Conservation (phyloP, 2,888 invertebrate genomes). For the Laspeyria flexula region DNA sequence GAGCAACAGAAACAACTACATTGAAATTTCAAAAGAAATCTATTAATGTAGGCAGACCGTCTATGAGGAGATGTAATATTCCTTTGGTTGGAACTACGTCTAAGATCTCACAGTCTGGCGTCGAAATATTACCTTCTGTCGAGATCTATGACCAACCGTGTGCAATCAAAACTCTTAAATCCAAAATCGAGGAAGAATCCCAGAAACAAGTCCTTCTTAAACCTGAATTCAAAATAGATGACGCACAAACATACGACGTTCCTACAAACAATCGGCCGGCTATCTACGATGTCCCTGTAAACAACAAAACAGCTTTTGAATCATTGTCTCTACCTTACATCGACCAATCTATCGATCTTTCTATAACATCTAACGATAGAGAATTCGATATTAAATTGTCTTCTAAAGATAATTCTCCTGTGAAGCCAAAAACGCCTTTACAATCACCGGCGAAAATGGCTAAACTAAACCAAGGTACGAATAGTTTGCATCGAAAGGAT, state of each 20-base stretch:
- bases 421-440: slow-evolving; percentile 61
- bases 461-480: slow-evolving; percentile 64
- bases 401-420: slow-evolving; percentile 73
- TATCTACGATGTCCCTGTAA: slow-evolving; percentile 78
- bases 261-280: slow-evolving; percentile 78
- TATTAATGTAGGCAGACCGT: slow-evolving; percentile 62
- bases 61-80: slow-evolving; percentile 76
- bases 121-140: slow-evolving; percentile 77
- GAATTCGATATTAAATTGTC: slow-evolving; percentile 80
- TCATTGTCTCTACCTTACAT: slow-evolving; percentile 79
- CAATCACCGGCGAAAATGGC: slow-evolving; percentile 66
- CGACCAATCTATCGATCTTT: slow-evolving; percentile 80
- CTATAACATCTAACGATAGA: slow-evolving; percentile 81
- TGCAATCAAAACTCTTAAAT: slow-evolving; percentile 54
- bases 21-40: slow-evolving; percentile 78
- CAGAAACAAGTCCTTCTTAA: slow-evolving; percentile 51
- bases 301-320: slow-evolving; percentile 77
- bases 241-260: slow-evolving; percentile 74
- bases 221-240: slow-evolving; percentile 71
- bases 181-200: slow-evolving; percentile 57
- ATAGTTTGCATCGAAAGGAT: slow-evolving; percentile 76
- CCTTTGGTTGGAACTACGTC: slow-evolving; percentile 82
- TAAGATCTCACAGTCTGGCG: slow-evolving; percentile 81
- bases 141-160: slow-evolving; percentile 79
- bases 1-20: slow-evolving; percentile 78